Evolutionary conservation across 2,888 invertebrate genomes (phyloP), one percentile per base, ranked within the genome.

Genomic region (Prosopocoilus inquinatus): DNA sequence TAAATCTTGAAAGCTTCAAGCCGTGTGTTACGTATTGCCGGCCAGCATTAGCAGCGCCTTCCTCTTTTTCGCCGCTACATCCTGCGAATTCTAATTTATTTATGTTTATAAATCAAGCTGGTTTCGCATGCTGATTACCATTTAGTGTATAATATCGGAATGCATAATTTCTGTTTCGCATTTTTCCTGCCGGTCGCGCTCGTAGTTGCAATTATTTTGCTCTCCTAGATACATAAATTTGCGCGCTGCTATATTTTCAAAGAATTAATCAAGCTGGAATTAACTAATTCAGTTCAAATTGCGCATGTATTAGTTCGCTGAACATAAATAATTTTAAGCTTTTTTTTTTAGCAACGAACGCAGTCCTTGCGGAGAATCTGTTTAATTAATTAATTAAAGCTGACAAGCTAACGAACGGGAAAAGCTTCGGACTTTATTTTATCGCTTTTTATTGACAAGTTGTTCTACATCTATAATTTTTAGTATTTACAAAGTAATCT

Each of bases 231-330:
- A 39, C 47, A 52, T 52, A 52, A 47, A 52, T 52, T 38, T 35
- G 7, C 36, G 38, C 39, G 45, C 52, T 46, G 45, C 45, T 52
- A 52, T 44, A 38, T 52, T 47, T 52, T 52, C 39, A 45, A 45
- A 13, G 47, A 46, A 52, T 52, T 46, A 46, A 46, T 52, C 52
- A 52, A 52, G 47, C 47, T 52, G 32, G 47, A 52, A 52, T 52
- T 36, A 52, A 52, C 47, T 47, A 52, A 52, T 52, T 52, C 47
- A 52, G 20, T 41, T 41, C 41, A 41, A 15, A 41, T 13, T 16
- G 13, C 13, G 41, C 41, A 41, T 41, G 16, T 41, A 41, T 41
- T 41, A 41, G 16, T 41, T 15, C 9, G 41, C 15, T 41, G 12
- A 41, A 41, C 41, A 41, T 41, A 41, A 41, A 41, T 28, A 28